Base-by-base conservation (phyloP, 2,888 invertebrate species). In the Sphaerophoria rueppellii region DNA sequence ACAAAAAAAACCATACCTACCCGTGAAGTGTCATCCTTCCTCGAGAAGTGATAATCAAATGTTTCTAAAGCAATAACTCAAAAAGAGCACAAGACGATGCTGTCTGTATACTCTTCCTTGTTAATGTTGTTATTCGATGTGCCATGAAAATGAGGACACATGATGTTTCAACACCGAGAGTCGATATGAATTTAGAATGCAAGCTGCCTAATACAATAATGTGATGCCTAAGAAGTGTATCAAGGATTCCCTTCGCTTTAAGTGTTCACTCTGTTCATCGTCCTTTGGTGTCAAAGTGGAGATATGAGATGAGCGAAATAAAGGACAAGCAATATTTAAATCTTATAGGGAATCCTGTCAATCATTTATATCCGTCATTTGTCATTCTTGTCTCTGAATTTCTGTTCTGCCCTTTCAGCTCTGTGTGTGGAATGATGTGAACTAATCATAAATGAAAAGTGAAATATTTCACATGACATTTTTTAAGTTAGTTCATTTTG, bases 21-120 rank as follows among this genome's bases (percentile, higher is more conserved):
- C 67, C 67, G 67, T 72, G 72, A 83, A 43, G 67, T 57, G 83
- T 79, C 75, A 80, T 75, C 80, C 83, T 61, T 83, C 75, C 54
- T 85, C 70, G 81, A 81, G 55, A 85, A 77, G 73, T 50, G 76
- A 73, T 85, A 81, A 85, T 85, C 80, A 77, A 85, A 85, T 85
- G 76, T 65, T 73, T 85, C 83, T 61, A 70, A 70, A 76, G 69
- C 85, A 85, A 85, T 85, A 85, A 81, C 77, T 85, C 81, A 85
- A 70, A 61, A 67, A 4, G 58, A 85, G 24, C 9, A 37, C 6
- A 58, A 40, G 40, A 40, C 6, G 40, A 40, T 7, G 40, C 4
- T 9, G 40, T 40, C 2, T 40, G 24, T 0, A 58, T 57, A 70
- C 76, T 70, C 76, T 63, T 81, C 77, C 65, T 57, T 85, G 85